phyloP scores from a whole-genome alignment of 2,888 invertebrate genomes.

The Rutpela maculata region DNA sequence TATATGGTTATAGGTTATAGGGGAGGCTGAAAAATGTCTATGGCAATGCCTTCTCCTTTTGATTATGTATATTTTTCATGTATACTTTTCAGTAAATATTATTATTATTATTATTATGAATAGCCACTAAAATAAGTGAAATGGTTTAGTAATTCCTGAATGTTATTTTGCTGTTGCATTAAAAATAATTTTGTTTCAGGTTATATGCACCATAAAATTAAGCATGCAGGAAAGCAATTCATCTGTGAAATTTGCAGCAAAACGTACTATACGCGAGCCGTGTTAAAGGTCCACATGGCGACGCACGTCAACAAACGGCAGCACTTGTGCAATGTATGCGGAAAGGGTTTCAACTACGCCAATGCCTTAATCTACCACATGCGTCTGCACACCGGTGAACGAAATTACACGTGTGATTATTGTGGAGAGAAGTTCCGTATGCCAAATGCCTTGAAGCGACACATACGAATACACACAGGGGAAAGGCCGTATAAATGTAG shows the following conservation, averaged over 20 bases:
- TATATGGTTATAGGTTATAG: no score
- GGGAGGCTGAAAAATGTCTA: no score
- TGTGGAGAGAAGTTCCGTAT: conserved; percentile 62
- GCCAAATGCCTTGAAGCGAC: conserved; percentile 80
- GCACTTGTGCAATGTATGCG: conserved; percentile 87
- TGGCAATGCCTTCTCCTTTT: no score
- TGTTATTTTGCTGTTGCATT: no score
- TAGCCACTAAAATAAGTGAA: no score
- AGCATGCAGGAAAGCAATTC: conserved; percentile 75
- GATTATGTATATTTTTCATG: no score
- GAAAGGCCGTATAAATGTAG: conserved; percentile 86
- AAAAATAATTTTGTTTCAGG: conserved; percentile 44
- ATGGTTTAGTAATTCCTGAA: no score
- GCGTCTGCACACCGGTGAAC: conserved; percentile 64
- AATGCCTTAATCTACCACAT: conserved; percentile 73
- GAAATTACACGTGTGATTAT: conserved; percentile 61
- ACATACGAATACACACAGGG: conserved; percentile 87
- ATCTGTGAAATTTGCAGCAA: conserved; percentile 81
- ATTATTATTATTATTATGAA: no score
- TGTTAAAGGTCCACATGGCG: conserved; percentile 85
- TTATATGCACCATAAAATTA: conserved; percentile 61
- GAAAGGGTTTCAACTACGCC: conserved; percentile 89
- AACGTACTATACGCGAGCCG: conserved; percentile 81
- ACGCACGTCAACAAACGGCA: conserved; percentile 86
- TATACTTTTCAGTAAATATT: no score